Evolutionary conservation across 1,140 invertebrate genomes (phyloP), one percentile per base, ranked within the genome.

Genomic region (Pogonomyrmex barbatus): DNA sequence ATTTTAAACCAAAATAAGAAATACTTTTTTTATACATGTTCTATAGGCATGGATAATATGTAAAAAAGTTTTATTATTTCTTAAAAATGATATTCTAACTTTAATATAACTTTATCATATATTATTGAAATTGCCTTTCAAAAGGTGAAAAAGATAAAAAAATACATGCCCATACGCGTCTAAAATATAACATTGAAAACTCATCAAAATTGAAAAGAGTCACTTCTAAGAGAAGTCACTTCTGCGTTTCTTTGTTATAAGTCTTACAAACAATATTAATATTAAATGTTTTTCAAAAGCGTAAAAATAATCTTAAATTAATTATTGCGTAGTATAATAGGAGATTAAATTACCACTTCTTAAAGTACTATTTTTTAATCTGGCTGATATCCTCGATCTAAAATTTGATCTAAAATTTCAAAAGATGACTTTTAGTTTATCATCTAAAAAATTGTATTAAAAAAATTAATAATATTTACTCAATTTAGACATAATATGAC

Each of bases 361-460:
- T 39, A 45, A 30, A 14, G 6, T 9, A 6, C 42, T n/a, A 63
- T 3, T 50, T 50, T 70, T 70, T 14, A 0, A 70, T 24, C 0
- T 24, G 24, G 24, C 24, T 24, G 24, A 24, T 24, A 24, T 56
- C 14, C 56, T 58, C 17, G 56, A 30, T 1, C n/a, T 24, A 9
- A 58, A 58, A 58, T 58, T 56, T 75, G 17, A 71, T 56, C n/a
- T 56, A 42, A 56, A 56, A 24, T 56, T 1, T 75, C 5, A 24
- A 42, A 5, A 39, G 8, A 5, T 1, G 2, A 58, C n/a, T 75
- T 2, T 12, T 6, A 36, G 47, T 45, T 24, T 67, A 71, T 52
- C 14, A 14, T 0, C 9, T 8, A 54, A 71, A 10, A 17, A 24
- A 42, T 2, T 1, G 58, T 45, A 75, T 45, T 4, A 14, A 10